A percentile compares a stretch with the other conserved stretches of the same genome.
Conservation (phyloP, 2,797 vertebrate species). For the Anas bahamensis region DNA sequence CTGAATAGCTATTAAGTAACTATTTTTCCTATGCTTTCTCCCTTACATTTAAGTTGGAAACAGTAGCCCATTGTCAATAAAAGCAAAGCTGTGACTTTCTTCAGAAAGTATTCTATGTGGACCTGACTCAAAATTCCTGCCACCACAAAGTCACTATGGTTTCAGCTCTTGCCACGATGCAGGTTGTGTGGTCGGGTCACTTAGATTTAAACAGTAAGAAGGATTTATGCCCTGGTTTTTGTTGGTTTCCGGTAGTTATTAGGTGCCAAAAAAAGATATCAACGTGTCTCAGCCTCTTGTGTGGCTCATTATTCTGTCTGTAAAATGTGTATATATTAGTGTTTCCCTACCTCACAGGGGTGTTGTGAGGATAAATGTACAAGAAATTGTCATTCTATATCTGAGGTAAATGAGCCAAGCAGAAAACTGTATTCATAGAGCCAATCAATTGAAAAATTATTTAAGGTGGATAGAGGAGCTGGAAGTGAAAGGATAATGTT, state of each 20-base stretch:
- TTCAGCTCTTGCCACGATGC: not conserved
- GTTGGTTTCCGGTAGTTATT: not conserved
- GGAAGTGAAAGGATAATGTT: not conserved
- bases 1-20: not conserved
- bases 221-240: not conserved
- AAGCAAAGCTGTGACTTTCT: not conserved
- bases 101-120: not conserved
- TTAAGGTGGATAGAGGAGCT: not conserved
- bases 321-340: not conserved
- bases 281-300: not conserved
- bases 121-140: not conserved
- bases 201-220: not conserved
- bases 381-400: not conserved
- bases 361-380: conserved; percentile 50
- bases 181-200: not conserved
- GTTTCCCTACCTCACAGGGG: conserved; percentile 53
- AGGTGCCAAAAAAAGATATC: not conserved
- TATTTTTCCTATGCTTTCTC: not conserved
- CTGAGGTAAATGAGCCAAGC: not conserved
- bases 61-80: not conserved
- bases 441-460: not conserved
- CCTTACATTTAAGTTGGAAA: not conserved
- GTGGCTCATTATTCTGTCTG: not conserved
- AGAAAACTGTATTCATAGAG: not conserved
- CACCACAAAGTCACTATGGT: not conserved